These are phyloP conservation scores for Tenualosa thibaudeaui DNA, from an alignment of 2,797 vertebrate species.

Conservation along the genomic window DNA sequence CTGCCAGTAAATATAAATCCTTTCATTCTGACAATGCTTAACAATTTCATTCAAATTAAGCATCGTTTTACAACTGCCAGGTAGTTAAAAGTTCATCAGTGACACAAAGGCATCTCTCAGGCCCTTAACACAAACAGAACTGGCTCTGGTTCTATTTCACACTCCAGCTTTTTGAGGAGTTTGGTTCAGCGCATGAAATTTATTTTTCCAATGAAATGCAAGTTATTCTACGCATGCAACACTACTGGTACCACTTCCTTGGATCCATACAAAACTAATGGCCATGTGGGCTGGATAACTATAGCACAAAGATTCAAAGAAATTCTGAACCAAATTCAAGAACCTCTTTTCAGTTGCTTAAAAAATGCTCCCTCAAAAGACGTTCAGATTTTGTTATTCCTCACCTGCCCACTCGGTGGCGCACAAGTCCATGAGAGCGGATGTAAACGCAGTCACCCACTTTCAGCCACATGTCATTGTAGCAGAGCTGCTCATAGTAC, in stretches of 20 bases:
- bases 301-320: no score
- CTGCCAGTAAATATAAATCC: slow-evolving; percentile 63
- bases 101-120: neutral
- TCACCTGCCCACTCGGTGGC: slow-evolving; percentile 93
- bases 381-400: slow-evolving; percentile 27
- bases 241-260: no score
- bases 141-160: no score
- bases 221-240: no score
- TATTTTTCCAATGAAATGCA: no score
- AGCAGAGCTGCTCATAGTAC: slow-evolving; percentile 94
- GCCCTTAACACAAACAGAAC: no score
- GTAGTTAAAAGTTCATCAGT: neutral
- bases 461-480: slow-evolving; percentile 93
- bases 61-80: neutral
- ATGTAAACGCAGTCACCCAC: slow-evolving; percentile 97
- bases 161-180: no score
- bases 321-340: neutral
- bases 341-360: neutral
- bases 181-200: no score
- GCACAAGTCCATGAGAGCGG: slow-evolving; percentile 91
- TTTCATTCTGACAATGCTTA: neutral
- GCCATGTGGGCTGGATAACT: no score
- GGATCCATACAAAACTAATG: no score
- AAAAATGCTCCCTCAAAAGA: no score
- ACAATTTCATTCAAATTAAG: no score